These are phyloP conservation scores for Drosophila anceps DNA, from an alignment of 2,888 invertebrate genomes.

Conservation along the genomic window DNA sequence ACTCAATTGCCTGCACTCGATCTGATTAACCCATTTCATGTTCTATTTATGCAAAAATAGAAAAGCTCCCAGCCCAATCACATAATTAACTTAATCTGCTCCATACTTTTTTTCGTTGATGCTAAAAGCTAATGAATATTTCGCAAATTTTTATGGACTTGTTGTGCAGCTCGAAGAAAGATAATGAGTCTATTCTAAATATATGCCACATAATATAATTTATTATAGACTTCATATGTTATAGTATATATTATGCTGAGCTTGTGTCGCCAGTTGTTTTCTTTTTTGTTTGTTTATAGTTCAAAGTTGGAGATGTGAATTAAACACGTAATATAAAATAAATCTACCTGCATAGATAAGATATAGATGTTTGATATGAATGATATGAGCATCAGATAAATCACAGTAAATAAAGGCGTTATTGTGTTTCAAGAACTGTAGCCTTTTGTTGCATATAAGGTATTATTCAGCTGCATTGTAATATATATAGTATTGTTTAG, in stretches of 20 bases:
- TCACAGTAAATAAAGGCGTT: background rate
- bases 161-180: slow-evolving; percentile 40
- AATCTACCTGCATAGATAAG: background rate
- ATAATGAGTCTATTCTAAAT: slow-evolving; percentile 42
- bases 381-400: background rate
- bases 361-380: background rate
- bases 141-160: slow-evolving; percentile 44
- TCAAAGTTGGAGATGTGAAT: background rate
- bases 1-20: slow-evolving; percentile 16
- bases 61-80: slow-evolving; percentile 6
- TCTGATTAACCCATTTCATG: slow-evolving; percentile 48
- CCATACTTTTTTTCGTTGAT: slow-evolving; percentile 7
- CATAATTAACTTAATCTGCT: slow-evolving; percentile 16
- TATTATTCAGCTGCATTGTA: background rate
- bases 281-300: slow-evolving; percentile 6
- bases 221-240: background rate
- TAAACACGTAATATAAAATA: background rate
- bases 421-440: background rate
- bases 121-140: slow-evolving; percentile 24
- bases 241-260: slow-evolving; percentile 7
- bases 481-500: background rate
- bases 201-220: background rate
- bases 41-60: slow-evolving; percentile 8
- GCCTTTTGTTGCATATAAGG: background rate
- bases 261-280: slow-evolving; percentile 20